Percentiles rank a stretch among this genome's conserved stretches.
Evolutionary conservation across 2,797 vertebrate genomes (phyloP).

Genomic region (Coregonus sp.): DNA sequence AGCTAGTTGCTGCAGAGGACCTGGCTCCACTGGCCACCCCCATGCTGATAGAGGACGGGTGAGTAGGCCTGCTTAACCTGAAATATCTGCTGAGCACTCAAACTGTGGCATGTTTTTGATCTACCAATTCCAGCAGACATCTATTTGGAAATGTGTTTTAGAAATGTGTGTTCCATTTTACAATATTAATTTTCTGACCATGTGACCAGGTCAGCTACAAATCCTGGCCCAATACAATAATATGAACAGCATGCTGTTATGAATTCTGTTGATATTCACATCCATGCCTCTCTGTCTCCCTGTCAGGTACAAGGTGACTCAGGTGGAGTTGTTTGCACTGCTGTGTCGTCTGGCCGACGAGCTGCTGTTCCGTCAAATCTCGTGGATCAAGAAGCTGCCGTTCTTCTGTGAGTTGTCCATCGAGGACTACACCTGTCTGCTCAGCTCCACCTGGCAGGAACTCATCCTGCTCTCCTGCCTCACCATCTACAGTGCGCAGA

Average conservation of each 20-base stretch:
- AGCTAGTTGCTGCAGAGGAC: conserved; percentile 93
- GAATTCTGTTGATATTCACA: neutral
- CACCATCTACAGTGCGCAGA: conserved; percentile 95
- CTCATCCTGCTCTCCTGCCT: conserved; percentile 95
- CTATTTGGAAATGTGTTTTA: neutral
- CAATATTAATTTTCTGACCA: neutral
- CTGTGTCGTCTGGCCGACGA: conserved; percentile 96
- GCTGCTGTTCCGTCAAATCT: conserved; percentile 96
- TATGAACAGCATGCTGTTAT: too few relatives aligned
- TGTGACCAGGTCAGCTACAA: neutral
- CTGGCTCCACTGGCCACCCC: conserved; percentile 90
- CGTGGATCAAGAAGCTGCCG: conserved; percentile 98
- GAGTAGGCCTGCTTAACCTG: conserved; percentile 51
- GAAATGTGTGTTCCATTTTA: neutral
- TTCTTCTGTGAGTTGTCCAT: conserved; percentile 98
- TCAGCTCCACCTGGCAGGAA: conserved; percentile 98
- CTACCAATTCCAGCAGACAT: neutral
- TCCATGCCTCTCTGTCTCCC: neutral
- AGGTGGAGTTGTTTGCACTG: conserved; percentile 95
- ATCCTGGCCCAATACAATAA: neutral
- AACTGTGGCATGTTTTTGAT: neutral
- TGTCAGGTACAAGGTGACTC: conserved; percentile 92
- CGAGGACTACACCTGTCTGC: conserved; percentile 97
- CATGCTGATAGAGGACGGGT: conserved; percentile 98
- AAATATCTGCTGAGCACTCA: neutral